These are phyloP conservation scores for Scomber japonicus DNA, from an alignment of 2,113 vertebrate genomes.

Conservation along the genomic window DNA sequence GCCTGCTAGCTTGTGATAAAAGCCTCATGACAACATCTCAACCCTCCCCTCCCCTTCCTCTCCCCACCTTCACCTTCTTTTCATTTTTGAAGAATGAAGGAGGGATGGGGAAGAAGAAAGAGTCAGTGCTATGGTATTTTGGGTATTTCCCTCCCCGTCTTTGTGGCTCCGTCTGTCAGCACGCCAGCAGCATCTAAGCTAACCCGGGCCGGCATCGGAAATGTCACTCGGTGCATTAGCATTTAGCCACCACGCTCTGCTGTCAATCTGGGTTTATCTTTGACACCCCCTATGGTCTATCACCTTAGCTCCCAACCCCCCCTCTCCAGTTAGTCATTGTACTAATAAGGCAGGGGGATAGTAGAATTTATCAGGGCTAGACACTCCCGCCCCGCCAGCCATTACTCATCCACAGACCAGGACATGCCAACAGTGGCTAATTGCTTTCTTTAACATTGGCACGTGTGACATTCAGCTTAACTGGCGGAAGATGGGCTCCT, in stretches of 20 bases:
- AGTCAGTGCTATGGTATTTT: constrained; percentile 61
- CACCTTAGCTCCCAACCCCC: constrained; percentile 59
- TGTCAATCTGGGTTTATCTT: constrained; percentile 87
- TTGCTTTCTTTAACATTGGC: constrained; percentile 81
- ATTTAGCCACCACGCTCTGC: constrained; percentile 81
- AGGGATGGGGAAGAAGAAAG: constrained; percentile 31
- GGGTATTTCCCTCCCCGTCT: background rate
- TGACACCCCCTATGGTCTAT: constrained; percentile 76
- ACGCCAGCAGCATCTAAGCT: constrained; percentile 68
- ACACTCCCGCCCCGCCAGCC: constrained; percentile 79
- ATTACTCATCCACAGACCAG: constrained; percentile 84
- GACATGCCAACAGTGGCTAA: constrained; percentile 80
- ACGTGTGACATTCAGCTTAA: constrained; percentile 73
- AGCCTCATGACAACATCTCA: constrained; percentile 59
- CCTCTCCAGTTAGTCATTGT: constrained; percentile 71
- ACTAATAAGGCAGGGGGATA: constrained; percentile 80
- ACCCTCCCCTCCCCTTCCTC: constrained; percentile 2
- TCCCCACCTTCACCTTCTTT: constrained; percentile 37
- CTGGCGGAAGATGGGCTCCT: constrained; percentile 13
- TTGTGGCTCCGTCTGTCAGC: constrained; percentile 65
- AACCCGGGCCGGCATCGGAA: constrained; percentile 75
- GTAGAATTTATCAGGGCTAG: constrained; percentile 82
- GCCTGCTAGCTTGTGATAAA: constrained; percentile 73
- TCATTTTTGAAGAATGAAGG: constrained; percentile 54
- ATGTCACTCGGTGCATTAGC: constrained; percentile 87